These are phyloP conservation scores for Rhagologus leucostigma DNA, from an alignment of 2,113 vertebrate genomes.

Conservation along the genomic window DNA sequence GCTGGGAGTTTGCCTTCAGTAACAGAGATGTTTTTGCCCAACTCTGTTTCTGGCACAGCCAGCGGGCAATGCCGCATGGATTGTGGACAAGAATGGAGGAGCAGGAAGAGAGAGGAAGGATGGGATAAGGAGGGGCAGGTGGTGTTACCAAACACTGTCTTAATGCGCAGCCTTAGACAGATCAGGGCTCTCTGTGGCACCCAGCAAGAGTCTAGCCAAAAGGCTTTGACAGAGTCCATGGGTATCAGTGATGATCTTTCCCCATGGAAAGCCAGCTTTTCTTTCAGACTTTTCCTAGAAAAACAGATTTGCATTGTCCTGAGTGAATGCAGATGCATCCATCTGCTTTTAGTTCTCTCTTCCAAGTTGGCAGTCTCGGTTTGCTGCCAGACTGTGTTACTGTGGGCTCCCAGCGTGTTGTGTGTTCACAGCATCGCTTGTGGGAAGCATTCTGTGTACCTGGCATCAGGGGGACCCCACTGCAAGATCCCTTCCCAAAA, in stretches of 20 bases:
- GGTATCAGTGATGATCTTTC: neutral
- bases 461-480: neutral
- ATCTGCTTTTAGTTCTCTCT: slow-evolving; percentile 45
- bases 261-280: neutral
- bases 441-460: slow-evolving; percentile 22
- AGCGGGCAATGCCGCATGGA: neutral
- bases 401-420: slow-evolving; percentile 4
- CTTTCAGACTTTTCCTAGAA: neutral
- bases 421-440: neutral
- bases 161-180: neutral
- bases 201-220: neutral
- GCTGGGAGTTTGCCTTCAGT: neutral
- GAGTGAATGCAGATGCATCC: slow-evolving; percentile 54
- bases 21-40: neutral
- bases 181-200: neutral
- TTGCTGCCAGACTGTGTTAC: slow-evolving; percentile 43
- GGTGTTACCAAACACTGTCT: neutral
- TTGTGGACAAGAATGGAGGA: neutral
- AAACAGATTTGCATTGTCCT: slow-evolving; percentile 43
- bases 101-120: neutral
- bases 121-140: neutral
- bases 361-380: slow-evolving; percentile 32
- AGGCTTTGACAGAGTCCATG: neutral
- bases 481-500: neutral
- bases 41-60: neutral